Percentiles rank a stretch among this genome's conserved stretches.
These are phyloP conservation scores for Emmelina monodactyla DNA, from an alignment of 2,888 invertebrate genomes.

Conservation along the genomic window DNA sequence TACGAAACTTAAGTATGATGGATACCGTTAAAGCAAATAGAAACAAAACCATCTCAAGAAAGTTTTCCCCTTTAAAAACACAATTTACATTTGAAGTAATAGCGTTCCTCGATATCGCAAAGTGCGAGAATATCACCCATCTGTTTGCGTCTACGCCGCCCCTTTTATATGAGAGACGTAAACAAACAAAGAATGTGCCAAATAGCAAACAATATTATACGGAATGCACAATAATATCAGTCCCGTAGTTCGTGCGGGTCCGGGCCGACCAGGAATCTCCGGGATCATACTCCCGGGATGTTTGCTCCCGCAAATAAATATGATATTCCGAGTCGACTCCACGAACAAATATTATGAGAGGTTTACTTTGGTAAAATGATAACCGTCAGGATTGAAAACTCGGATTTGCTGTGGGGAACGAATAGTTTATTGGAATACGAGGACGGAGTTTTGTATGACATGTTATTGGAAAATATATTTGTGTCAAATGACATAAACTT, in stretches of 20 bases:
- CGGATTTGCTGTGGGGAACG: conserved; percentile 48
- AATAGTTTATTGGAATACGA: conserved; percentile 28
- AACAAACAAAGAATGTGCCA: conserved; percentile 66
- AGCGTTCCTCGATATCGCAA: conserved; percentile 43
- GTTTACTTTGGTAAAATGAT: conserved; percentile 66
- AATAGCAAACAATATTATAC: conserved; percentile 68
- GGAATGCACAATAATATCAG: conserved; percentile 68
- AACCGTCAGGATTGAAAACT: conserved; percentile 61
- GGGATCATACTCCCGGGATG: no score
- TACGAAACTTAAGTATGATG: no score
- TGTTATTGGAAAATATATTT: no score
- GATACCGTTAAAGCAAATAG: no score
- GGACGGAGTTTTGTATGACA: no score
- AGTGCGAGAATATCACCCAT: conserved; percentile 50
- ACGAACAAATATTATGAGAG: conserved; percentile 59
- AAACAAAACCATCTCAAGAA: no score
- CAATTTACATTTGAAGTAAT: conserved; percentile 44
- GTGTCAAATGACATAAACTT: no score
- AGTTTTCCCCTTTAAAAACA: no score
- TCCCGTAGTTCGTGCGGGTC: conserved; percentile 49
- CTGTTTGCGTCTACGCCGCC: conserved; percentile 60
- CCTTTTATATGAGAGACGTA: conserved; percentile 64
- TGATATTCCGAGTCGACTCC: conserved; percentile 61
- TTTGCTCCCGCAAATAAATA: conserved; percentile 64
- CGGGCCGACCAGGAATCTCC: no score